phyloP scores from a whole-genome alignment of 2,113 vertebrate genomes.

The Anguilla japonica region DNA sequence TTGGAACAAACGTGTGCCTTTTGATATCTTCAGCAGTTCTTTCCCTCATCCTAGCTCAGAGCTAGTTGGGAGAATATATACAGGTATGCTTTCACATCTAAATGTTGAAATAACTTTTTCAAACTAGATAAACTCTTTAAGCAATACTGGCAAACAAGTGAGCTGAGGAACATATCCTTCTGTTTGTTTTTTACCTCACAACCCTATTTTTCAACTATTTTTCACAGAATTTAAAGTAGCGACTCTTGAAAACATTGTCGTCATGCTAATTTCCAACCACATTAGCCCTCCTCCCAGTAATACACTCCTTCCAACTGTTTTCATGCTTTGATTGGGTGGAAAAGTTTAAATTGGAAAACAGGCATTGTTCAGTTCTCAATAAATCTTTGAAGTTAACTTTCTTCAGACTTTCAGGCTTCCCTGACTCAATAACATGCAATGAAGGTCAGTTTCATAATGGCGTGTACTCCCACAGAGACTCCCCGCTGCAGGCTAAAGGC shows the following conservation, averaged over 20 bases:
- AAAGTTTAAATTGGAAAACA: slow-evolving; percentile 74
- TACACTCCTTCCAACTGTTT: slow-evolving; percentile 50
- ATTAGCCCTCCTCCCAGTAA: slow-evolving; percentile 63
- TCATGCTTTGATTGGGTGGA: slow-evolving; percentile 58
- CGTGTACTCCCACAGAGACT: slow-evolving; percentile 71
- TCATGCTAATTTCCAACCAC: slow-evolving; percentile 69
- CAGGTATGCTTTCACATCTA: slow-evolving; percentile 39
- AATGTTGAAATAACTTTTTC: slow-evolving; percentile 61
- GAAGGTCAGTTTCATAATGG: slow-evolving; percentile 59
- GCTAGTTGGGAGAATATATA: slow-evolving; percentile 61
- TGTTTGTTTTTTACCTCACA: slow-evolving; percentile 57
- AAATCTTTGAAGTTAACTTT: slow-evolving; percentile 78
- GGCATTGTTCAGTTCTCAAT: slow-evolving; percentile 70
- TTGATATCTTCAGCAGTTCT: slow-evolving; percentile 59
- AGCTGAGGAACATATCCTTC: slow-evolving; percentile 58
- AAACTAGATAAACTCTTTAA: slow-evolving; percentile 36
- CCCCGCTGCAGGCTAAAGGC: slow-evolving; percentile 80
- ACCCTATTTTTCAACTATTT: slow-evolving; percentile 66
- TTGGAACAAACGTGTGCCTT: slow-evolving; percentile 64
- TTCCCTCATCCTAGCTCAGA: slow-evolving; percentile 7
- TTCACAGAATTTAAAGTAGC: slow-evolving; percentile 65
- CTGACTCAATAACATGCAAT: slow-evolving; percentile 28
- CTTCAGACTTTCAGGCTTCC: slow-evolving; percentile 57
- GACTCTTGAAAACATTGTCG: slow-evolving; percentile 63
- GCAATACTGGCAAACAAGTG: slow-evolving; percentile 52